Percentiles rank a stretch among this genome's conserved stretches.
These are phyloP conservation scores for Probosciger aterrimus DNA, from an alignment of 2,113 vertebrate genomes.

Conservation along the genomic window DNA sequence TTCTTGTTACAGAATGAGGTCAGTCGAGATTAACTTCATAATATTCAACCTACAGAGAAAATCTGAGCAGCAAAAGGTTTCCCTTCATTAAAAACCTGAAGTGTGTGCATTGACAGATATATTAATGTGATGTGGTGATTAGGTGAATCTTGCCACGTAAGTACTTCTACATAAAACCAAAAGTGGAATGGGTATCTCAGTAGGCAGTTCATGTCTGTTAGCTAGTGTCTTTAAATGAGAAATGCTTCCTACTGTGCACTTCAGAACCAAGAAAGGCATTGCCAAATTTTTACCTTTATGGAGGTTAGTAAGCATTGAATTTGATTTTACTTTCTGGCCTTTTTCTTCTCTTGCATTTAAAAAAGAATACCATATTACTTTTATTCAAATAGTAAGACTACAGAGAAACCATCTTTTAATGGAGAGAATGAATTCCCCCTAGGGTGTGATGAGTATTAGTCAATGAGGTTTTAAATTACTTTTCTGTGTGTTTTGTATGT, in stretches of 20 bases:
- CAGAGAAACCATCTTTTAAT: background rate
- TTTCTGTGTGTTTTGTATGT: background rate
- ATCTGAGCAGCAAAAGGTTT: background rate
- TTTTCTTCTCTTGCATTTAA: background rate
- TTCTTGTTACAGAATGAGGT: background rate
- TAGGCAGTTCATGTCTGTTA: background rate
- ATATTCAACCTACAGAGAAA: background rate
- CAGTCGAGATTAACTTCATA: accelerated
- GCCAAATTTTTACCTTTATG: background rate
- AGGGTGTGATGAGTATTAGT: background rate
- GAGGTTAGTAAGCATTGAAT: background rate
- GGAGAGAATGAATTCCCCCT: background rate
- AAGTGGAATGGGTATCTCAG: background rate
- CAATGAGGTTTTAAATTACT: background rate
- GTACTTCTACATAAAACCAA: background rate
- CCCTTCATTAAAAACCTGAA: background rate
- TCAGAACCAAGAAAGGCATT: background rate
- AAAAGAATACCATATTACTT: background rate
- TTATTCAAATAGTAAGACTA: background rate
- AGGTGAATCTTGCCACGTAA: background rate
- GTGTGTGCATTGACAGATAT: background rate
- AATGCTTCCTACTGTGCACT: background rate
- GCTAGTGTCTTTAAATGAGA: background rate
- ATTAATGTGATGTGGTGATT: background rate
- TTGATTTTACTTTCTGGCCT: background rate